Evolutionary conservation across 2,888 invertebrate genomes (phyloP).

Genomic region (Dromius quadrimaculatus): DNA sequence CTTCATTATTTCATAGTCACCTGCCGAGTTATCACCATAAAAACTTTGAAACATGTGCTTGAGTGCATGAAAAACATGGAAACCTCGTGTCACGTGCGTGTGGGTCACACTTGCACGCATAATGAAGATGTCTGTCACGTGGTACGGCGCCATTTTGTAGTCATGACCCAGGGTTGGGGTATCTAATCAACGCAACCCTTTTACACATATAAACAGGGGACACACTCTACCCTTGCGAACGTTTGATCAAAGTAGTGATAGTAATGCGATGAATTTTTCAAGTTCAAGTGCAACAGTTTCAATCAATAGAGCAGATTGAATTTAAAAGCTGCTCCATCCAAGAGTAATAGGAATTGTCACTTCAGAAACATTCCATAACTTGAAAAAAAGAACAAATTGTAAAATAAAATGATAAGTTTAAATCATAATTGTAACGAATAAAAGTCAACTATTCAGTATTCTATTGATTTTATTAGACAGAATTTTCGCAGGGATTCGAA

Average conservation of each 20-base stretch:
- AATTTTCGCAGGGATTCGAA: too few species aligned
- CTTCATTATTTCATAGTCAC: too few species aligned
- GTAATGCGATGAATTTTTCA: neutral
- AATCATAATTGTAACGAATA: too few species aligned
- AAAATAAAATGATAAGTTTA: too few species aligned
- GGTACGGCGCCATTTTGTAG: slow-evolving; percentile 12
- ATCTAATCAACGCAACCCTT: slow-evolving; percentile 43
- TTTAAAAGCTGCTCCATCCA: too few species aligned
- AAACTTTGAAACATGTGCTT: neutral
- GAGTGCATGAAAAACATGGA: neutral
- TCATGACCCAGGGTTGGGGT: neutral
- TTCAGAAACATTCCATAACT: too few species aligned
- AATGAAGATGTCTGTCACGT: slow-evolving; percentile 37
- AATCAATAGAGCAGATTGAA: neutral
- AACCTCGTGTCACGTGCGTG: too few species aligned
- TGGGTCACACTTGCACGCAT: neutral
- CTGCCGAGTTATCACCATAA: too few species aligned
- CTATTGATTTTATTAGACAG: too few species aligned
- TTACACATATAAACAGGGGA: neutral
- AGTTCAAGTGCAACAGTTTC: neutral
- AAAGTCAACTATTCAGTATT: too few species aligned
- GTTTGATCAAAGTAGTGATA: neutral
- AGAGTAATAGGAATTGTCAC: too few species aligned
- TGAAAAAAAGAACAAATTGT: too few species aligned
- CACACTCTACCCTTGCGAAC: neutral